These are phyloP conservation scores for Troides aeacus DNA, from an alignment of 2,888 invertebrate genomes.

Conservation along the genomic window DNA sequence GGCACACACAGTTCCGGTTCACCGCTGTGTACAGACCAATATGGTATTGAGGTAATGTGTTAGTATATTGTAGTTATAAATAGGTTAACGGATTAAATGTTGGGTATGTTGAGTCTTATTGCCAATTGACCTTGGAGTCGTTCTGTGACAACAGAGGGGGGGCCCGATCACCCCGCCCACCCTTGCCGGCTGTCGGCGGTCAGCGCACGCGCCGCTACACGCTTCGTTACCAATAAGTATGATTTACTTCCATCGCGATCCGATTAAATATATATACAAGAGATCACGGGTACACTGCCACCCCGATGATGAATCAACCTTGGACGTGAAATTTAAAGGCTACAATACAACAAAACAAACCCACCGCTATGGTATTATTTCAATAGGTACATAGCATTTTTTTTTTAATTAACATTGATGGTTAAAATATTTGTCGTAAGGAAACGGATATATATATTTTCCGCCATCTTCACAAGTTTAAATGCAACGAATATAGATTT, in stretches of 20 bases:
- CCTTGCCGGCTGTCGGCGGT: slow-evolving; percentile 10
- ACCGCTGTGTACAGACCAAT: too few species aligned
- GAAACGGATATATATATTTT: too few species aligned
- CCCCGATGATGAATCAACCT: neutral
- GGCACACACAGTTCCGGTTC: too few species aligned
- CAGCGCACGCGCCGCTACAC: slow-evolving; percentile 54
- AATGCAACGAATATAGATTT: too few species aligned
- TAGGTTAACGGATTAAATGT: neutral
- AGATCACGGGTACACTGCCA: neutral
- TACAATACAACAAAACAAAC: neutral
- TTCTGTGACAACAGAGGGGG: neutral
- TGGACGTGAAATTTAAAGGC: slow-evolving; percentile 2
- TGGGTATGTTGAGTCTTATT: neutral
- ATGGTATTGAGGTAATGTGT: too few species aligned
- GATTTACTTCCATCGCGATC: slow-evolving; percentile 62
- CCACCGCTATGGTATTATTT: too few species aligned
- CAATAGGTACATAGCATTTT: neutral
- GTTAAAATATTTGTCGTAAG: too few species aligned
- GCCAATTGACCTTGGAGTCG: neutral
- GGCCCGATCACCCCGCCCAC: neutral
- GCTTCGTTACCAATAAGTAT: slow-evolving; percentile 70
- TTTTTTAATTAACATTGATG: neutral
- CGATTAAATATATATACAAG: slow-evolving; percentile 21
- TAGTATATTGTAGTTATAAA: too few species aligned
- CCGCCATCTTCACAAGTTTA: too few species aligned